These are phyloP conservation scores for Drosophila auraria DNA, from an alignment of 1,140 invertebrate species.

Conservation along the genomic window DNA sequence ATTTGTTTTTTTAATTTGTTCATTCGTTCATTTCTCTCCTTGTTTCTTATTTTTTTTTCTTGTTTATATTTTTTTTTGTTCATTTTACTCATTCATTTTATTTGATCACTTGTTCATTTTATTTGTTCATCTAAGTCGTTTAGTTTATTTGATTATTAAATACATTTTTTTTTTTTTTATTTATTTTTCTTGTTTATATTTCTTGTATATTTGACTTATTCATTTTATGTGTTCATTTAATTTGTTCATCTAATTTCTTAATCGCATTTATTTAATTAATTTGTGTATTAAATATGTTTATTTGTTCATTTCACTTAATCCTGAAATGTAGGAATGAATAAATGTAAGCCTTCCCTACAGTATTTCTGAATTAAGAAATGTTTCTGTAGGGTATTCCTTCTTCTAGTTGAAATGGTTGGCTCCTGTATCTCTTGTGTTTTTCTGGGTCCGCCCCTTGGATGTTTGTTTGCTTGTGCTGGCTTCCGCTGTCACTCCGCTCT, in stretches of 20 bases:
- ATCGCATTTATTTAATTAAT: no score
- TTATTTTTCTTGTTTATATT: no score
- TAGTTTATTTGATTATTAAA: no score
- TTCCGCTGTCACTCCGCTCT: neutral
- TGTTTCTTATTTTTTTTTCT: no score
- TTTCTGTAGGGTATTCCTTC: constrained; percentile 8
- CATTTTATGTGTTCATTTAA: neutral
- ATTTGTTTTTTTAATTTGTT: no score
- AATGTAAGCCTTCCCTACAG: no score
- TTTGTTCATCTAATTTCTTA: neutral
- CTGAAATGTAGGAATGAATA: no score
- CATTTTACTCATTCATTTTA: neutral
- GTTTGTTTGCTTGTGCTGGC: constrained; percentile 19
- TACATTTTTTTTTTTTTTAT: no score
- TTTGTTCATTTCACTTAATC: no score
- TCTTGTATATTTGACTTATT: no score
- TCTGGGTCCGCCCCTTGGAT: constrained; percentile 17
- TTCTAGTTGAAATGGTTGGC: neutral
- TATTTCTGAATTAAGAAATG: neutral
- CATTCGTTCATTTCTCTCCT: neutral
- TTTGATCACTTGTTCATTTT: neutral
- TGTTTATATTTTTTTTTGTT: no score
- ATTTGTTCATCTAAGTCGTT: neutral
- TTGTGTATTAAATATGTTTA: no score
- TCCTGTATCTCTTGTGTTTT: constrained; percentile 11